These are phyloP conservation scores for Halictus ligatus DNA, from an alignment of 2,888 invertebrate genomes.

Conservation along the genomic window DNA sequence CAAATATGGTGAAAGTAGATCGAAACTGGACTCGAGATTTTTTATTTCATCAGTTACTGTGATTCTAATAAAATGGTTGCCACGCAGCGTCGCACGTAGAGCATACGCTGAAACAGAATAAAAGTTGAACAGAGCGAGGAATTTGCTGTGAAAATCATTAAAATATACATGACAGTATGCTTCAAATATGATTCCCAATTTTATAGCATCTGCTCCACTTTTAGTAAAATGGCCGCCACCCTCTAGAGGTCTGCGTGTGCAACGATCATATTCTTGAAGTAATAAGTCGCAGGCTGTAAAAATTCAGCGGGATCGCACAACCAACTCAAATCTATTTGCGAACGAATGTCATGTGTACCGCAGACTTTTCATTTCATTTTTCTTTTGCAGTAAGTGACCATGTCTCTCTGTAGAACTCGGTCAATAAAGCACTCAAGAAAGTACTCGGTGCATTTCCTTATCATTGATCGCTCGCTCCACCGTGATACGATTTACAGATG, in stretches of 20 bases:
- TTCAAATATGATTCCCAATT: neutral
- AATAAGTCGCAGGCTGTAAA: neutral
- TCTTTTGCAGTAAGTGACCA: no score
- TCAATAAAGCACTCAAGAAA: neutral
- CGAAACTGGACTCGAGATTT: neutral
- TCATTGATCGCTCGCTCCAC: constrained; percentile 21
- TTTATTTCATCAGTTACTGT: neutral
- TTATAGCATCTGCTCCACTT: neutral
- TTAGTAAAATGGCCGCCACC: constrained; percentile 10
- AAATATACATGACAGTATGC: neutral
- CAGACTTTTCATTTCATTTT: neutral
- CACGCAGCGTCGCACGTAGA: neutral
- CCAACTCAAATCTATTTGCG: neutral
- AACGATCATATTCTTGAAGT: neutral
- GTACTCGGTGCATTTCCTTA: constrained; percentile 12
- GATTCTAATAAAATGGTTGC: neutral
- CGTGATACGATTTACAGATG: neutral
- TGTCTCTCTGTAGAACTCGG: neutral
- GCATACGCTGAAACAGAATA: no score
- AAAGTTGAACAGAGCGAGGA: neutral
- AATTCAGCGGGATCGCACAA: neutral
- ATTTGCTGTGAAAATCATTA: no score
- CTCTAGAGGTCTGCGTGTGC: neutral
- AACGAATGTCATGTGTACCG: no score
- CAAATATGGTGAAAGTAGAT: neutral